Evolutionary conservation across 2,797 vertebrate genomes (phyloP).

Genomic region (Cynopterus sphinx): DNA sequence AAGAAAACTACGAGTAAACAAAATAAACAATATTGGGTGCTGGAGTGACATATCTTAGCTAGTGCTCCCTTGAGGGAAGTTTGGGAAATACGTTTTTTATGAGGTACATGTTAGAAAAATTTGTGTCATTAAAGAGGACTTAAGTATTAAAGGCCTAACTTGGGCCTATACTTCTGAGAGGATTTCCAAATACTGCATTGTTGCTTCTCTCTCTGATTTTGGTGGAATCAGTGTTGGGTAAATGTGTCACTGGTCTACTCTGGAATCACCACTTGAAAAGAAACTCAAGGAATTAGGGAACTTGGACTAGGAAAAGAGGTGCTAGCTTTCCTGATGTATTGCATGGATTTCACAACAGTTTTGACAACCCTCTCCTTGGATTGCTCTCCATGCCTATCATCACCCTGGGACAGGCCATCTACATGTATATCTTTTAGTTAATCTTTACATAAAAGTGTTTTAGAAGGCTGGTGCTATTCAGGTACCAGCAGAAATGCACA

Average conservation of each 20-base stretch:
- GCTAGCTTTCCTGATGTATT: neutral
- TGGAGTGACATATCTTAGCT: neutral
- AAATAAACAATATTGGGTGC: neutral
- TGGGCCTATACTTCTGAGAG: neutral
- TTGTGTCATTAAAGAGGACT: neutral
- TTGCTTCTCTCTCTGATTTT: neutral
- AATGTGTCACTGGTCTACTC: neutral
- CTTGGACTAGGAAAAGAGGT: neutral
- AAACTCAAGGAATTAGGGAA: neutral
- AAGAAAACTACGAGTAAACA: neutral
- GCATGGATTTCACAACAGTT: neutral
- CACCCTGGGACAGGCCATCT: neutral
- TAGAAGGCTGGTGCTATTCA: conserved; percentile 15
- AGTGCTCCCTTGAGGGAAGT: neutral
- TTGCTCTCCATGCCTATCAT: neutral
- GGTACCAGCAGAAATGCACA: neutral
- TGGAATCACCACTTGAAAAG: neutral
- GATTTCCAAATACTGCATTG: neutral
- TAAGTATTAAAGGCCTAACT: neutral
- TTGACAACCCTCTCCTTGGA: neutral
- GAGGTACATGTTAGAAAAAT: neutral
- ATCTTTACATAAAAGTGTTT: neutral
- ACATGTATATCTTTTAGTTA: neutral
- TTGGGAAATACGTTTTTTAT: neutral
- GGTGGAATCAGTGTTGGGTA: neutral